Evolutionary conservation across 2,797 vertebrate genomes (phyloP).

Genomic region (Spinibarbus caldwelli): DNA sequence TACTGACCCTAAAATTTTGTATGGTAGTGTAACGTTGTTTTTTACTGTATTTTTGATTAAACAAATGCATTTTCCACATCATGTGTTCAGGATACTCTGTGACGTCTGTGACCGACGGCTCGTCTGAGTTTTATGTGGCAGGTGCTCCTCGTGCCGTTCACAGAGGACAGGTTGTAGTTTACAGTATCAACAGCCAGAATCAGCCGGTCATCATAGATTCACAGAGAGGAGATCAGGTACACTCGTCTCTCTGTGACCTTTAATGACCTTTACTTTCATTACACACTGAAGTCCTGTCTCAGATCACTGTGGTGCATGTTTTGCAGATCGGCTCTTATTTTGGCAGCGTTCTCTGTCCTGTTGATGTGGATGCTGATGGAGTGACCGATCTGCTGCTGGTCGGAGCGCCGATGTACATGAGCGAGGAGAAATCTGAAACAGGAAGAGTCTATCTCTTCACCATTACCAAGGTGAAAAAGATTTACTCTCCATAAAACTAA

Average conservation of each 20-base stretch:
- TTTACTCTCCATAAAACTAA: not conserved
- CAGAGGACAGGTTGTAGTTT: slow-evolving; percentile 79
- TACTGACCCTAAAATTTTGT: not conserved
- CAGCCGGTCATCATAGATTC: too few relatives aligned
- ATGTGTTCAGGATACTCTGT: slow-evolving; percentile 83
- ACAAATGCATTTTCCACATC: not conserved
- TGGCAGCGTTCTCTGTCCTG: slow-evolving; percentile 84
- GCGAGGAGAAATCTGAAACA: slow-evolving; percentile 83
- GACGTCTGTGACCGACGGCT: slow-evolving; percentile 74
- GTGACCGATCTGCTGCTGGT: slow-evolving; percentile 85
- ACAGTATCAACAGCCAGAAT: slow-evolving; percentile 67
- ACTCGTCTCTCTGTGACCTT: not conserved
- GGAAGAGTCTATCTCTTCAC: slow-evolving; percentile 85
- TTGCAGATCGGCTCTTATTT: slow-evolving; percentile 88
- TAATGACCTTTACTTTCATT: not conserved
- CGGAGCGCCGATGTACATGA: slow-evolving; percentile 88
- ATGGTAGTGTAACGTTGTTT: not conserved
- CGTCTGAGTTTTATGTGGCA: slow-evolving; percentile 77
- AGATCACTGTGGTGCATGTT: not conserved
- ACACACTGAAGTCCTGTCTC: not conserved
- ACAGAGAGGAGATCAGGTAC: too few relatives aligned
- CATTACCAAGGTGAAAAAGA: slow-evolving; percentile 76
- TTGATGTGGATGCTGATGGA: slow-evolving; percentile 81
- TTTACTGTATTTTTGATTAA: not conserved
- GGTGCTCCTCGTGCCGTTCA: slow-evolving; percentile 87